These are phyloP conservation scores for Lanistes nyassanus DNA, from an alignment of 1,140 invertebrate genomes.

Conservation along the genomic window DNA sequence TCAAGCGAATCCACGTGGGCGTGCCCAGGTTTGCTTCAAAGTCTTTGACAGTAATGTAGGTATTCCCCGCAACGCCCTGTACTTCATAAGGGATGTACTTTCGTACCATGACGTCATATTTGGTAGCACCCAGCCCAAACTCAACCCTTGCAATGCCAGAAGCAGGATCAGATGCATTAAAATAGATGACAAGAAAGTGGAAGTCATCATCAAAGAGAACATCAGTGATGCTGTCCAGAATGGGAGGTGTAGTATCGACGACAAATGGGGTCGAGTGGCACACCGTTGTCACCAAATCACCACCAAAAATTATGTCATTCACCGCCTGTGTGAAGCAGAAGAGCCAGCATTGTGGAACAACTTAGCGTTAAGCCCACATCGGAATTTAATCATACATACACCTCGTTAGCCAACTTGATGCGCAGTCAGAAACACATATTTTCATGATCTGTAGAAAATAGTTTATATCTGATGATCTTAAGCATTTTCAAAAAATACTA, in stretches of 20 bases:
- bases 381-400: no score
- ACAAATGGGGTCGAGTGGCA: constrained; percentile 48
- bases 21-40: constrained; percentile 39
- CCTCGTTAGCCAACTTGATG: no score
- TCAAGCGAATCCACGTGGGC: constrained; percentile 45
- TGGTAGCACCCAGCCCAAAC: constrained; percentile 50
- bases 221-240: constrained; percentile 37
- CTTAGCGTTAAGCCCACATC: no score
- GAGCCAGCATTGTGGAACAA: no score
- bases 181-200: constrained; percentile 47
- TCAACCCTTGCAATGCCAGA: constrained; percentile 44
- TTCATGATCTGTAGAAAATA: no score
- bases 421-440: no score
- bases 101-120: constrained; percentile 49
- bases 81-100: constrained; percentile 40
- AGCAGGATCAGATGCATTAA: constrained; percentile 37
- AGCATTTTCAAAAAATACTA: no score
- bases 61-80: constrained; percentile 29
- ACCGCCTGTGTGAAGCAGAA: constrained; percentile 34
- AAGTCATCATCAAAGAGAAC: constrained; percentile 55
- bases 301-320: constrained; percentile 49
- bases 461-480: no score
- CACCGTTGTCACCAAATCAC: constrained; percentile 53
- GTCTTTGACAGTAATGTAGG: constrained; percentile 45
- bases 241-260: constrained; percentile 50